Percentiles rank a stretch among this genome's conserved stretches.
phyloP scores from a whole-genome alignment of 2,113 vertebrate genomes.

The Bungarus multicinctus region DNA sequence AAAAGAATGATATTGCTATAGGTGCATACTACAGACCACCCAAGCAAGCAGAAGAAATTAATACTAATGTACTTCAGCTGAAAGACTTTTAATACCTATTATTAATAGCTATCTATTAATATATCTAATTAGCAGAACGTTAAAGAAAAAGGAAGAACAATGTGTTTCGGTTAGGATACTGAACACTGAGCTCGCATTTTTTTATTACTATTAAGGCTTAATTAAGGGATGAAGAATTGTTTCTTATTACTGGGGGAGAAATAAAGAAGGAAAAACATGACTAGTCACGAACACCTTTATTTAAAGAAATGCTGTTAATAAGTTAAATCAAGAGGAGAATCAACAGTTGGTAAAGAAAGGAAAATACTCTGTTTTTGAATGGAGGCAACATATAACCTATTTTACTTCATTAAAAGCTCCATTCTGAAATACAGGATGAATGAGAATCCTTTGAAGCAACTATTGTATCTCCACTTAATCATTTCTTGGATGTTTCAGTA shows the following conservation, averaged over 20 bases:
- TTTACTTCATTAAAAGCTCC: slow-evolving; percentile 70
- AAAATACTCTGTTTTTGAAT: slow-evolving; percentile 69
- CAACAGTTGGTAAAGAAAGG: slow-evolving; percentile 60
- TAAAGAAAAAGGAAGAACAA: neutral
- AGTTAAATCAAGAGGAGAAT: slow-evolving; percentile 54
- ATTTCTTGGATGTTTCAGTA: slow-evolving; percentile 61
- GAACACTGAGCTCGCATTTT: neutral
- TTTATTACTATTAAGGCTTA: neutral
- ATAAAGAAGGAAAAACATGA: neutral
- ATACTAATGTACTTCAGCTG: neutral
- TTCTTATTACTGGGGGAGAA: neutral
- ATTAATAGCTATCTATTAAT: neutral
- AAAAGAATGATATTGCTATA: neutral
- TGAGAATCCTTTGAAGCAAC: slow-evolving; percentile 66
- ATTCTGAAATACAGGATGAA: slow-evolving; percentile 62
- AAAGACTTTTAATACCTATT: neutral
- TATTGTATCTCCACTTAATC: slow-evolving; percentile 70
- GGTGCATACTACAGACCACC: neutral
- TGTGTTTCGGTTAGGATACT: neutral
- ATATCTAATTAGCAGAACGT: neutral
- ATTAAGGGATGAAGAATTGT: neutral
- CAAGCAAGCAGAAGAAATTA: neutral
- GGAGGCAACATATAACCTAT: slow-evolving; percentile 64
- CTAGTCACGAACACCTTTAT: slow-evolving; percentile 2
- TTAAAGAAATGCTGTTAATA: slow-evolving; percentile 43